phyloP scores from a whole-genome alignment of 2,797 vertebrate species.

The Myiotriccus ornatus region DNA sequence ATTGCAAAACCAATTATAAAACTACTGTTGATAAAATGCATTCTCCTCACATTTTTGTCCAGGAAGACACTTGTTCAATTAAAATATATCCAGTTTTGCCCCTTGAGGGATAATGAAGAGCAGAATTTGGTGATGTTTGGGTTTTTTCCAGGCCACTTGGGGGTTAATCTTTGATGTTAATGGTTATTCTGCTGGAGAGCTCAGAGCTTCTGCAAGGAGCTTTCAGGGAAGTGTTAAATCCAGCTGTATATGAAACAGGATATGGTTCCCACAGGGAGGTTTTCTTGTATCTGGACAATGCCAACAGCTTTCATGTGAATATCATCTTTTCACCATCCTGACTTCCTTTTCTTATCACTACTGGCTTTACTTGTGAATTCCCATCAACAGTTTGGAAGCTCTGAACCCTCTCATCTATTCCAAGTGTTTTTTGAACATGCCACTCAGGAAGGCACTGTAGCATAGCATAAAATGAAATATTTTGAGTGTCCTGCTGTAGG shows the following conservation, averaged over 20 bases:
- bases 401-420: neutral
- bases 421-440: neutral
- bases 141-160: neutral
- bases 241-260: neutral
- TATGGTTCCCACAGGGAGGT: neutral
- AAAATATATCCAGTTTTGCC: neutral
- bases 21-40: neutral
- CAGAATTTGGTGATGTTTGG: neutral
- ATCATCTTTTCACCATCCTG: neutral
- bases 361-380: neutral
- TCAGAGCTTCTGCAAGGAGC: neutral
- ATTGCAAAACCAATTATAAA: neutral
- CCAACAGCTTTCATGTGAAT: neutral
- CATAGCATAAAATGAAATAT: slow-evolving; percentile 2
- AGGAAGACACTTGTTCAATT: neutral
- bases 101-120: neutral
- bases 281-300: neutral
- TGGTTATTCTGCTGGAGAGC: neutral
- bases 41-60: neutral
- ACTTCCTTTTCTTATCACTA: neutral
- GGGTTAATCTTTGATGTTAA: neutral
- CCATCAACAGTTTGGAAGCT: neutral
- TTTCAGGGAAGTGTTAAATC: neutral
- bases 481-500: slow-evolving; percentile 64
- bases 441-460: slow-evolving; percentile 48